Conservation (phyloP, 2,888 invertebrate genomes). For the Pedicia rivosa region DNA sequence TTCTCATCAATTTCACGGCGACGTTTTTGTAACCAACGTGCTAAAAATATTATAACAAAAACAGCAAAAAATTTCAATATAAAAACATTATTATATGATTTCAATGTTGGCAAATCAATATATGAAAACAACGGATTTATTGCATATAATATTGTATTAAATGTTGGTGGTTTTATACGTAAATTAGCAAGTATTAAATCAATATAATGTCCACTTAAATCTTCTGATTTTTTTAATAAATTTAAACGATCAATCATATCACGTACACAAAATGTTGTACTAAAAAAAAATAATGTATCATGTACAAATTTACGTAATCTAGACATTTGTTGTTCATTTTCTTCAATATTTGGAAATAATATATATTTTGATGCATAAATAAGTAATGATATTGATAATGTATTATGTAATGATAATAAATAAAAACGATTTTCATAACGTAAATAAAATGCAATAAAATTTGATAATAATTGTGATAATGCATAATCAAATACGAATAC, state of each 20-base stretch:
- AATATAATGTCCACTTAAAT: conserved; percentile 6
- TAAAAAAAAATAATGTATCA: background rate
- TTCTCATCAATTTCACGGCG: conserved; percentile 17
- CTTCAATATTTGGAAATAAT: too few species aligned
- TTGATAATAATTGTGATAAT: conserved; percentile 24
- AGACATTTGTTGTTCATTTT: too few species aligned
- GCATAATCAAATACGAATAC: conserved; percentile 24
- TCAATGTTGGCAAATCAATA: conserved; percentile 8
- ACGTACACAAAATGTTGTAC: background rate
- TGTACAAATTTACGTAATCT: conserved; percentile 3
- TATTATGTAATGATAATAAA: conserved; percentile 26
- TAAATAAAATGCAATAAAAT: conserved; percentile 21
- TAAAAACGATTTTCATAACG: conserved; percentile 25
- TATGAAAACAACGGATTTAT: conserved; percentile 42
- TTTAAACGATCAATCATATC: conserved; percentile 1
- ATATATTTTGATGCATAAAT: conserved; percentile 17
- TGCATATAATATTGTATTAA: conserved; percentile 49
- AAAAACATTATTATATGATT: conserved; percentile 26
- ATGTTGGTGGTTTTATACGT: conserved; percentile 8
- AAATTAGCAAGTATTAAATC: conserved; percentile 8
- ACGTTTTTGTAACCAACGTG: conserved; percentile 31
- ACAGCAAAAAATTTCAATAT: conserved; percentile 40
- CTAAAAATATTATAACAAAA: conserved; percentile 27
- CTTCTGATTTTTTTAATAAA: too few species aligned
- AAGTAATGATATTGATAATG: conserved; percentile 21